Conservation (phyloP, 2,113 vertebrate species). For the Speoplatyrhinus poulsoni region DNA sequence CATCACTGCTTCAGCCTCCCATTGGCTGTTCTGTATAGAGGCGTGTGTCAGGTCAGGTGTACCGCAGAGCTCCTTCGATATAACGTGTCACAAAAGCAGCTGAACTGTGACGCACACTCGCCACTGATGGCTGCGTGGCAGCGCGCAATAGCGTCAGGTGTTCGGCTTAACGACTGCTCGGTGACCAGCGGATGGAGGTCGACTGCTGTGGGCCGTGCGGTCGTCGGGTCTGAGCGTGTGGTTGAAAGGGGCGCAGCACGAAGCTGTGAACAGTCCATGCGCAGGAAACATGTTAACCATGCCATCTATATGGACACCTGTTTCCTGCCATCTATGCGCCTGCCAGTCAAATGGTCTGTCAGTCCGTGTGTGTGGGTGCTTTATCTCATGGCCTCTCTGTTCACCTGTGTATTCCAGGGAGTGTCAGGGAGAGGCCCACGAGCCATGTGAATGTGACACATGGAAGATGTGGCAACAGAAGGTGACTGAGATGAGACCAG, state of each 20-base stretch:
- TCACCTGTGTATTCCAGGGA: conserved; percentile 77
- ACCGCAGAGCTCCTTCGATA: conserved; percentile 19
- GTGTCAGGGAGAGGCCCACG: conserved; percentile 95
- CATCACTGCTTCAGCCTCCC: conserved; percentile 1
- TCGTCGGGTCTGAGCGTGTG: background rate
- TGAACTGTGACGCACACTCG: conserved; percentile 4
- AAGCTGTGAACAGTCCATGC: conserved; percentile 1
- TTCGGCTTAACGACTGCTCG: conserved; percentile 5
- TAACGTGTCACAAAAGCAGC: conserved; percentile 14
- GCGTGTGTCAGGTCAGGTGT: conserved; percentile 24
- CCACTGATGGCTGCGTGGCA: background rate
- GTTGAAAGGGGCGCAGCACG: background rate
- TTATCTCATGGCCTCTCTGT: background rate
- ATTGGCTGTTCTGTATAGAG: conserved; percentile 10
- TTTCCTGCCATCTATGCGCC: too few species aligned
- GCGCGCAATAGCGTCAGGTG: background rate
- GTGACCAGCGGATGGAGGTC: background rate
- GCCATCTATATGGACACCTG: too few species aligned
- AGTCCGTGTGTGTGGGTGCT: background rate
- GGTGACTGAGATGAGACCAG: conserved; percentile 94
- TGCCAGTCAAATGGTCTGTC: background rate
- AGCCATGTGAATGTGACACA: conserved; percentile 95
- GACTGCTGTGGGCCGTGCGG: conserved; percentile 2
- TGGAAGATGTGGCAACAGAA: conserved; percentile 98
- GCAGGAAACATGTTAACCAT: background rate